A percentile compares a stretch with the other conserved stretches of the same genome.
These are phyloP conservation scores for Zaprionus capensis DNA, from an alignment of 1,140 invertebrate genomes.

Conservation along the genomic window DNA sequence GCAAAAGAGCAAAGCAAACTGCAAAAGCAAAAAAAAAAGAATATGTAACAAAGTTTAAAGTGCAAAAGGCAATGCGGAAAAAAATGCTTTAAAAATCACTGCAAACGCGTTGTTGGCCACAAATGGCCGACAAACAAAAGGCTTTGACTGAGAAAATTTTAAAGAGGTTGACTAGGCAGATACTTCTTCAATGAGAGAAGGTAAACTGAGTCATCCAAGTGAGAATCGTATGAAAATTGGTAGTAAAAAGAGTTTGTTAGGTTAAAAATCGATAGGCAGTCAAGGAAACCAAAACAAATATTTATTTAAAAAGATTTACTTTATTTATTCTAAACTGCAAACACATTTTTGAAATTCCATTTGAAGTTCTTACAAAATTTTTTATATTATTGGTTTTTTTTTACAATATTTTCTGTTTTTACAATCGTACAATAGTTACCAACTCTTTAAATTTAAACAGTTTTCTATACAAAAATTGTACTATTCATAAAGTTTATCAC, in stretches of 20 bases:
- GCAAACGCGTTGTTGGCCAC: constrained; percentile 42
- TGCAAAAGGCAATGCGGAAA: constrained; percentile 48
- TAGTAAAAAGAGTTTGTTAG: background rate
- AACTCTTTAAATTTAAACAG: background rate
- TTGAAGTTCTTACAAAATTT: background rate
- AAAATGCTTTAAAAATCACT: constrained; percentile 57
- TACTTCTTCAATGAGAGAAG: background rate
- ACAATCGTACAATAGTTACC: too few relatives aligned
- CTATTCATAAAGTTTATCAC: background rate
- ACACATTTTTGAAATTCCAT: too few relatives aligned
- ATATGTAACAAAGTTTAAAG: constrained; percentile 46
- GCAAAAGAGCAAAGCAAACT: constrained; percentile 10
- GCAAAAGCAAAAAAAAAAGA: constrained; percentile 23
- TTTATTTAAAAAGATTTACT: too few relatives aligned
- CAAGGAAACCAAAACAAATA: too few relatives aligned
- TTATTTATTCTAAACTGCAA: too few relatives aligned
- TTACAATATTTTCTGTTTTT: background rate
- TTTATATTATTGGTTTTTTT: background rate
- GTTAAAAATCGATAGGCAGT: background rate
- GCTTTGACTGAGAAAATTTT: background rate
- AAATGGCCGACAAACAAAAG: constrained; percentile 43
- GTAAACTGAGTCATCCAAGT: too few relatives aligned
- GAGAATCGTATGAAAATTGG: too few relatives aligned
- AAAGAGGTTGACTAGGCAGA: background rate
- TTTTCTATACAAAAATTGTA: background rate